phyloP scores from a whole-genome alignment of 2,888 invertebrate species.

The Drosophila austrosaltans region DNA sequence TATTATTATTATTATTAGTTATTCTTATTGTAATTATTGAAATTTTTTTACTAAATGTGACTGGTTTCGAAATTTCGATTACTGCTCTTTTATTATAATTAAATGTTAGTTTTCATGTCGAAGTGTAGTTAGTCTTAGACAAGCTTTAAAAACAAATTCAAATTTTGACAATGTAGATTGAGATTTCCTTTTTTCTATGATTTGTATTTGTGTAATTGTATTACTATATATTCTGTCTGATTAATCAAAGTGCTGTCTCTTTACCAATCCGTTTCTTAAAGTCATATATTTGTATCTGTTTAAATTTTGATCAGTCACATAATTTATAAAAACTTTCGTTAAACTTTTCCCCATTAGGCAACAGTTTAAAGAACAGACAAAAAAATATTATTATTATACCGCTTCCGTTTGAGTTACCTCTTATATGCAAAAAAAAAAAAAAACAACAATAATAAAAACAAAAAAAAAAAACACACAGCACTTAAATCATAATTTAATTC shows the following conservation, averaged over 20 bases:
- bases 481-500: conserved; percentile 41
- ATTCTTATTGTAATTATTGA: conserved; percentile 38
- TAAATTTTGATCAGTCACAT: conserved; percentile 4
- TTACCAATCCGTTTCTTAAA: background rate
- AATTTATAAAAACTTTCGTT: background rate
- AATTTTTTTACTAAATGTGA: conserved; percentile 27
- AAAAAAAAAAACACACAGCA: conserved; percentile 34
- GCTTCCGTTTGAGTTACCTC: background rate
- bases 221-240: conserved; percentile 8
- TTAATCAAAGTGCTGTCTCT: conserved; percentile 7
- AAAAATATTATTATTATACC: background rate
- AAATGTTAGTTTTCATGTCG: conserved; percentile 15
- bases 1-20: conserved; percentile 48
- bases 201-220: conserved; percentile 5
- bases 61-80: conserved; percentile 1
- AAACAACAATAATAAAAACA: conserved; percentile 34
- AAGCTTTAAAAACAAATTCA: conserved; percentile 61
- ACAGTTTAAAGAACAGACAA: background rate
- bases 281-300: background rate
- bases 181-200: background rate
- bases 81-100: conserved; percentile 17
- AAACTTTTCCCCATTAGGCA: background rate
- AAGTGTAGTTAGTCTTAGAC: conserved; percentile 38
- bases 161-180: conserved; percentile 19
- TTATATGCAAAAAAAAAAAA: conserved; percentile 20